These are phyloP conservation scores for Sinosuthora webbiana DNA, from an alignment of 2,113 vertebrate species.

Conservation along the genomic window DNA sequence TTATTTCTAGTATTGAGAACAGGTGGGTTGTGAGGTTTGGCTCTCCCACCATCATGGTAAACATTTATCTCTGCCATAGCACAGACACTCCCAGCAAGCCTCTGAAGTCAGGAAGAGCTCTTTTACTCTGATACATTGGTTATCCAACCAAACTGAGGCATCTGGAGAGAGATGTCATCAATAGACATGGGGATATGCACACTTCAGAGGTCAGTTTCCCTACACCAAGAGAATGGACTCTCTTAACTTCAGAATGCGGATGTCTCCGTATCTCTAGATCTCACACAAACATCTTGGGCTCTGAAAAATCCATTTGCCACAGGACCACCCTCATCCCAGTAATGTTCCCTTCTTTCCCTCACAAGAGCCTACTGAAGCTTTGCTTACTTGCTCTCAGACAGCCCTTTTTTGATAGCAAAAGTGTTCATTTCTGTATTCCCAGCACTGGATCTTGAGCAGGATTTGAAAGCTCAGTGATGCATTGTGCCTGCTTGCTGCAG, in stretches of 20 bases:
- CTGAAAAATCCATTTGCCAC: neutral
- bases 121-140: neutral
- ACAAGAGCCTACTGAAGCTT: neutral
- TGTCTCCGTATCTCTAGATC: neutral
- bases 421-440: neutral
- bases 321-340: neutral
- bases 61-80: neutral
- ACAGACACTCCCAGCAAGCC: neutral
- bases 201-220: neutral
- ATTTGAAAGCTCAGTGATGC: neutral
- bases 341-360: neutral
- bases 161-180: neutral
- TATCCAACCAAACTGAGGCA: neutral
- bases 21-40: neutral
- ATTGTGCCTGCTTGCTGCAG: neutral
- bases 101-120: neutral
- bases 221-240: neutral
- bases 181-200: neutral
- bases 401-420: neutral
- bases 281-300: neutral
- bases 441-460: neutral
- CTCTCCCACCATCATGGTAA: neutral
- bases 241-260: neutral
- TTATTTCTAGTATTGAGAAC: neutral
- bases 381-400: neutral